These are phyloP conservation scores for Tapera naevia DNA, from an alignment of 2,797 vertebrate species.

Conservation along the genomic window DNA sequence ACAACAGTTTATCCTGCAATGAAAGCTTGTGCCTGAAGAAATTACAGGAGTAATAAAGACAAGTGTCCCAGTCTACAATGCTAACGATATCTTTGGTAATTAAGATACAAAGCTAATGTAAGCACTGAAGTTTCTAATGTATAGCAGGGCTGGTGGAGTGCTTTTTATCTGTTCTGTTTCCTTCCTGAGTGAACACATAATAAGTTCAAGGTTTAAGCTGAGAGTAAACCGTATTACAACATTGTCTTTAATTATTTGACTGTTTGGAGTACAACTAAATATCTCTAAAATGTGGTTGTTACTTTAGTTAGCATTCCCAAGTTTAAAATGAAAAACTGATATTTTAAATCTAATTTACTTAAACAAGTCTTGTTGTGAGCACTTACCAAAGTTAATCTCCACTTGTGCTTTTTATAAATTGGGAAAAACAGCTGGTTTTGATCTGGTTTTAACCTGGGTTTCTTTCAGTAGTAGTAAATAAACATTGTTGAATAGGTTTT, in stretches of 20 bases:
- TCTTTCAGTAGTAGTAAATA: neutral
- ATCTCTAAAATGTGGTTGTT: conserved; percentile 30
- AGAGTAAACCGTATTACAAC: conserved; percentile 53
- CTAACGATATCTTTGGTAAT: conserved; percentile 62
- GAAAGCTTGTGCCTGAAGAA: conserved; percentile 45
- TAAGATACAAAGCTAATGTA: conserved; percentile 55
- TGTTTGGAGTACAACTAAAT: conserved; percentile 53
- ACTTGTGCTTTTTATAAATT: conserved; percentile 8
- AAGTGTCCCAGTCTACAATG: conserved; percentile 55
- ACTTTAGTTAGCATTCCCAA: conserved; percentile 27
- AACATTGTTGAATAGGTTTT: neutral
- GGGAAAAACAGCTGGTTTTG: neutral
- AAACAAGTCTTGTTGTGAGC: neutral
- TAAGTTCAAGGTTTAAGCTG: conserved; percentile 57
- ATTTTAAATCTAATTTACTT: conserved; percentile 39
- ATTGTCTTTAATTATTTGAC: conserved; percentile 65
- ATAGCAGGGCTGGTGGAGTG: neutral
- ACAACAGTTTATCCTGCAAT: conserved; percentile 30
- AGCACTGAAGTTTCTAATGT: conserved; percentile 23
- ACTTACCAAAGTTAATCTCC: neutral
- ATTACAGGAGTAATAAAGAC: conserved; percentile 54
- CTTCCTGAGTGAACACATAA: conserved; percentile 59
- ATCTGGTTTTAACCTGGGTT: neutral
- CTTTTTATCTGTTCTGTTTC: conserved; percentile 60
- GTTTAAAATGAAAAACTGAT: conserved; percentile 57